phyloP scores from a whole-genome alignment of 2,797 vertebrate genomes.

The Octomys mimax region DNA sequence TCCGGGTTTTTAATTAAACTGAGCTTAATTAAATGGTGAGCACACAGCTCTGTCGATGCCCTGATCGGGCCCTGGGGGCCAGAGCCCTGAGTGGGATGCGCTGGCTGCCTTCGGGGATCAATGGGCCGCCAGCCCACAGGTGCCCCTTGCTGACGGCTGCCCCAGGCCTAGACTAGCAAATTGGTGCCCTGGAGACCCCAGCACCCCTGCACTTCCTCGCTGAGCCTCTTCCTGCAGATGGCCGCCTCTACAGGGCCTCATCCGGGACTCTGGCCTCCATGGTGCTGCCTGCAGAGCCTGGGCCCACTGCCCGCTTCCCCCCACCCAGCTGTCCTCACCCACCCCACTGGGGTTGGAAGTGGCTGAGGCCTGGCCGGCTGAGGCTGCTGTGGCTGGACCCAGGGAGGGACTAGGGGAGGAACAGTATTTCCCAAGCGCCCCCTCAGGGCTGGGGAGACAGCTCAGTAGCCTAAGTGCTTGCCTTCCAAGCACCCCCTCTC shows the following conservation, averaged over 20 bases:
- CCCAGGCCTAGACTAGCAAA: neutral
- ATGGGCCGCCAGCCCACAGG: fast-evolving
- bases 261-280: too few relatives aligned
- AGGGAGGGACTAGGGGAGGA: neutral
- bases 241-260: neutral
- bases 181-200: neutral
- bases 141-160: neutral
- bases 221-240: neutral
- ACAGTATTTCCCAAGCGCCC: neutral
- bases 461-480: too few relatives aligned
- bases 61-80: conserved; percentile 86
- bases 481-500: too few relatives aligned
- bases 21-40: conserved; percentile 94
- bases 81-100: conserved; percentile 79
- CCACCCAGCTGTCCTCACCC: too few relatives aligned
- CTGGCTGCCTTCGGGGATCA: neutral
- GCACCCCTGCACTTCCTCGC: too few relatives aligned
- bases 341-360: neutral
- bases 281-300: neutral
- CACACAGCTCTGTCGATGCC: conserved; percentile 87
- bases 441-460: neutral
- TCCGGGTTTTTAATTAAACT: conserved; percentile 97
- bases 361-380: neutral
- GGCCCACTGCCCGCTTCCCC: too few relatives aligned
- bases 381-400: neutral